These are phyloP conservation scores for Eustalomyia histrio DNA, from an alignment of 2,888 invertebrate genomes.

Conservation along the genomic window DNA sequence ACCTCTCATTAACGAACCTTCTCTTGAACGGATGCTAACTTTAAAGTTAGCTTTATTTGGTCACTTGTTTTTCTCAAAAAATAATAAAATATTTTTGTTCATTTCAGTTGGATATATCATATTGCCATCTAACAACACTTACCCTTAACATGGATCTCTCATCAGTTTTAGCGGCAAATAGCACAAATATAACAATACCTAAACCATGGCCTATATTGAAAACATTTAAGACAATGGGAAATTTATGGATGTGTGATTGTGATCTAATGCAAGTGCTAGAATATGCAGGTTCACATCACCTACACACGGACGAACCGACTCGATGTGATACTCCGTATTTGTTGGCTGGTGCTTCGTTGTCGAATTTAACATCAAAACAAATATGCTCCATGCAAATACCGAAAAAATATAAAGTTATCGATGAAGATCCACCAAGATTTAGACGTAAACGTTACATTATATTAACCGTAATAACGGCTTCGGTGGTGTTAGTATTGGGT, in stretches of 20 bases:
- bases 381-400: constrained; percentile 75
- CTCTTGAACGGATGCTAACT: too few relatives aligned
- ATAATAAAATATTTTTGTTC: background rate
- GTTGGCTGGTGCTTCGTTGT: constrained; percentile 73
- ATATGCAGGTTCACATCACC: constrained; percentile 69
- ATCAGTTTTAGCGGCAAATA: constrained; percentile 26
- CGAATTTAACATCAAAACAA: constrained; percentile 72
- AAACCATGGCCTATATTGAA: constrained; percentile 79
- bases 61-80: too few relatives aligned
- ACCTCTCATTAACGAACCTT: too few relatives aligned
- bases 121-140: constrained; percentile 82
- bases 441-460: constrained; percentile 77
- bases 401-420: constrained; percentile 72
- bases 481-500: constrained; percentile 75
- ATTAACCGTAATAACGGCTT: constrained; percentile 75
- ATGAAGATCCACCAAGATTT: constrained; percentile 78
- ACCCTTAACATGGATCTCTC: constrained; percentile 64
- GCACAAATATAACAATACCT: constrained; percentile 53
- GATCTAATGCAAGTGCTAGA: constrained; percentile 75
- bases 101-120: constrained; percentile 83
- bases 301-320: constrained; percentile 66
- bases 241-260: constrained; percentile 85
- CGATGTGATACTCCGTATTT: constrained; percentile 77
- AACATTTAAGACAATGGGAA: constrained; percentile 82
- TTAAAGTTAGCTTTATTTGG: too few relatives aligned